Percentiles rank a stretch among this genome's conserved stretches.
Conservation (phyloP, 2,797 vertebrate species). For the Rhadinocentrus ornatus region DNA sequence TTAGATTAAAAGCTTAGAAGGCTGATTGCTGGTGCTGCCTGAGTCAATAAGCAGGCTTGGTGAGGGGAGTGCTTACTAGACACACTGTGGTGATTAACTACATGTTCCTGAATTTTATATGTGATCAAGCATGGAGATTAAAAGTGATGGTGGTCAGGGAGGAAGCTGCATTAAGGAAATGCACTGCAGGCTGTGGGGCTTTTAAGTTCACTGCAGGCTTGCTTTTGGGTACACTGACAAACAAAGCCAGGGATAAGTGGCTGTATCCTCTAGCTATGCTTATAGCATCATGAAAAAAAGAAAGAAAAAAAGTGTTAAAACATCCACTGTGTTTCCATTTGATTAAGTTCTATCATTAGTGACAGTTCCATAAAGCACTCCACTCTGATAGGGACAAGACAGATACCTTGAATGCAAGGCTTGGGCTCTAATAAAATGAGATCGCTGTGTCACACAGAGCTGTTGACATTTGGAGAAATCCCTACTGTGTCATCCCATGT, state of each 20-base stretch:
- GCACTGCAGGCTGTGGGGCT: constrained; percentile 19
- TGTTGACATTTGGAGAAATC: constrained; percentile 77
- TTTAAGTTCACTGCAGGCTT: constrained; percentile 26
- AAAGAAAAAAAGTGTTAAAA: constrained; percentile 23
- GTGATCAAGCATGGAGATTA: constrained; percentile 64
- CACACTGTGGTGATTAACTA: constrained; percentile 57
- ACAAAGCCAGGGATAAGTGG: constrained; percentile 5
- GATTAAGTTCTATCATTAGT: constrained; percentile 3
- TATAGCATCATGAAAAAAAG: constrained; percentile 21
- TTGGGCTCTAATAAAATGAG: constrained; percentile 51
- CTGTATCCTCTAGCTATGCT: background rate
- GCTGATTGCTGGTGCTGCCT: constrained; percentile 48
- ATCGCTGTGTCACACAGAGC: constrained; percentile 56
- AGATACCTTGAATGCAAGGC: constrained; percentile 23
- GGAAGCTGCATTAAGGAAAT: constrained; percentile 37
- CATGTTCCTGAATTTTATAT: constrained; percentile 65
- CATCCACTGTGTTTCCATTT: constrained; percentile 4
- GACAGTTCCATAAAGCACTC: constrained; percentile 1
- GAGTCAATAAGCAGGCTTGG: constrained; percentile 56
- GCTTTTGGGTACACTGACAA: constrained; percentile 11
- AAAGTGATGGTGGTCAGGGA: constrained; percentile 41
- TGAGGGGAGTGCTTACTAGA: constrained; percentile 35
- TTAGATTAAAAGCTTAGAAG: constrained; percentile 73
- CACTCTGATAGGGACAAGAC: constrained; percentile 12
- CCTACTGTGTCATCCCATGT: constrained; percentile 66